Base-by-base conservation (phyloP, 1,140 invertebrate genomes). In the Drosophila nannoptera region DNA sequence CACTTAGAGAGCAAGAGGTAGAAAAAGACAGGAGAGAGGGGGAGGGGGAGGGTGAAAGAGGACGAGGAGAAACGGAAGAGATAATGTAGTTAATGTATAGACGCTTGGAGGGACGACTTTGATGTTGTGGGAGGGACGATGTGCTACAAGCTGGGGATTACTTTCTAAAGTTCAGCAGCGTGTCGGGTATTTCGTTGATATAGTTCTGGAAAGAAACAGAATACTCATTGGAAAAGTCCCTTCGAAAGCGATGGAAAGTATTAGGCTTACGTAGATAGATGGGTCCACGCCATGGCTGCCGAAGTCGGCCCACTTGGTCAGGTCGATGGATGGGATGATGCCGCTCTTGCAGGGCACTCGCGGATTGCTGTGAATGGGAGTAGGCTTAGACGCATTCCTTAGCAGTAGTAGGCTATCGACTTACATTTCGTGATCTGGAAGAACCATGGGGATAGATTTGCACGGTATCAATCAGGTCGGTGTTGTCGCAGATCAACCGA, bases 401-500 rank as follows among this genome's bases (percentile, higher is more conserved):
- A 36, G 11, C 7, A n/a, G n/a, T n/a, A n/a, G 4, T 0, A 42
- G 6, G 46, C 32, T 54, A 31, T 36, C 16, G 42, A 92, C 94
- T 94, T 92, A 97, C 96, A 97, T 93, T 93, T 96, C 95, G 87
- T 96, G 95, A 91, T 97, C 96, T 0, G 96, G 95, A 69, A 97
- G 90, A 0, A 97, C 94, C 94, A 98, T 97, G 0, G 97, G 97
- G 97, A 90, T 98, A 97, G 12, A 97, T 92, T 90, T 99, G 98
- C 64, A 99, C 94, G 0, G 95, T 96, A 75, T 96, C 95, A 50
- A 98, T 95, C 35, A 97, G 92, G 89, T 98, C 97, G 1, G 96
- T 97, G 86, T 99, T 99, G 87, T 99, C 97, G 90, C 98, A 99
- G 56, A 99, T 95, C 38, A 99, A 90, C 64, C 96, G 92, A 0